Base-by-base conservation (phyloP, 2,888 invertebrate genomes). In the Clunio marinus region DNA sequence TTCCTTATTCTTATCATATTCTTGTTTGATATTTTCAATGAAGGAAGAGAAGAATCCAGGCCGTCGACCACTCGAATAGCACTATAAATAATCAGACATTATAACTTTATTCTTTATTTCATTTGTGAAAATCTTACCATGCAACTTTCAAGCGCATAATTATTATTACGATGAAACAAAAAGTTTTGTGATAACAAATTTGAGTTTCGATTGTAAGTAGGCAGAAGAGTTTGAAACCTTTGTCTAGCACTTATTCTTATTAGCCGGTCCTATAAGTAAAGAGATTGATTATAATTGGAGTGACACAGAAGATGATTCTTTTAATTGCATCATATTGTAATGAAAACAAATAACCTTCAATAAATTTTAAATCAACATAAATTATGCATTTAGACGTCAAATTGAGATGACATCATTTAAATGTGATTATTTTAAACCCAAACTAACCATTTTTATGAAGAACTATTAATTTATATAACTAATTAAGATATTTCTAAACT, bases 1-100 rank as follows among this genome's bases (percentile, higher is more conserved):
- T 77, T 98, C 97, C 78, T 98, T 97, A 80, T 95, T 98, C 77
- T 95, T 95, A 15, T 89, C 87, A 77, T 98, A 87, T 76, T 99
- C 99, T 73, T 94, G 93, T 77, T 87, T 89, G 71, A 98, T 87
- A 77, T 97, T 97, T 67, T 96, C 92, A 70, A 95, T 83, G 69
- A 98, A 86, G 73, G 93, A 88, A 1, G 91, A 87, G 73, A 97
- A 84, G 77, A 98, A 97, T 28, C 91, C 88, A 4, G 85, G 83
- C 66, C 83, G 80, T 70, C 82, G 76, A 15, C 62, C 62, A 2
- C 72, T 77, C 2, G 82, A 81, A 73, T 82, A 82, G 13, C 66
- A 66, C 55, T 57, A 28, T 10, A 63, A 27, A 17, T 27, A 10
- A 62, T 17, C 10, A 63, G 20, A 24, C 1, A 22, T 2, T 37